Evolutionary conservation across 2,797 vertebrate genomes (phyloP), one percentile per base, ranked within the genome.

Genomic region (Zenarchopterus dispar): DNA sequence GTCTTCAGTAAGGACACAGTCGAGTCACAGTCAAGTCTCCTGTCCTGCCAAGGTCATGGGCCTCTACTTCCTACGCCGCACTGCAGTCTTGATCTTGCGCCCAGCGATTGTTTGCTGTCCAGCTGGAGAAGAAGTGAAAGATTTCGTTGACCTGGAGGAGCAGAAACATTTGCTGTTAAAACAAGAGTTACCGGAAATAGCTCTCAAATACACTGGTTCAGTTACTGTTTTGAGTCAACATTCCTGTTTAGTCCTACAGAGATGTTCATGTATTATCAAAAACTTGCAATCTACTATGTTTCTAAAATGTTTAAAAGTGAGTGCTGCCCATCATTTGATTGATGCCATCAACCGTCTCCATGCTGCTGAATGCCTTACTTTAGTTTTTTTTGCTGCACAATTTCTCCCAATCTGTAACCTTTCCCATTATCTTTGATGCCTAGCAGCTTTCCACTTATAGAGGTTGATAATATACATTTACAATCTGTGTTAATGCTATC

Each of bases 81-180:
- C 90, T 13, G 97, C 98, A 46, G 94, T 96, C 93, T 98, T 99
- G 91, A 99, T 98, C 93, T 95, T 99, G 73, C 98, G 96, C 58
- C 93, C 95, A 62, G 94, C 5, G 49, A 96, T 92, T 13, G 92
- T 73, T 84, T 93, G 91, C 53, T 78, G 89, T 84, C 92, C 94
- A 47, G 94, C 83, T 42, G 94, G 82, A 67, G 96, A 76, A 57
- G 85, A 13, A 0, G 65, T 18, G 44, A 91, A 89, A 31, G 77
- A 81, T 66, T 93, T 93, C 2, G 60, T 77, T 75, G 93, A 92
- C 89, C 97, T 99, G 91, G 18, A 56, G 54, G 42, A 67, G 21
- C 43, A 15, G 1, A 58, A 2, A 24, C 16, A 18, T 22, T 31
- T 16, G 1, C 0, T 3, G 18, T 62, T 31, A 62, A 50, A 55